Evolutionary conservation across 2,113 vertebrate species (phyloP).

Genomic region (Nycticebus coucang): DNA sequence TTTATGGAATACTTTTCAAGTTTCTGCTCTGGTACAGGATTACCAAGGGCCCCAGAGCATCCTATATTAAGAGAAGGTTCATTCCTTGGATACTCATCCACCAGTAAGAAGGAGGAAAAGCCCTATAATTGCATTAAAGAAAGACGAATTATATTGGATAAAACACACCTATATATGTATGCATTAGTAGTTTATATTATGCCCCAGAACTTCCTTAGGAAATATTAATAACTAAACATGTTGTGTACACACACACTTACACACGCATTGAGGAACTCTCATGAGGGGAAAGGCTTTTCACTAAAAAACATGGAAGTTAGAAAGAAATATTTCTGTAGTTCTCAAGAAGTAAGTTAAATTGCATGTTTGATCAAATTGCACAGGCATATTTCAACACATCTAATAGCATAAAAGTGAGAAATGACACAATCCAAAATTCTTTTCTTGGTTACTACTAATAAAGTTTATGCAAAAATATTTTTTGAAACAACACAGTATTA

Average conservation of each 20-base stretch:
- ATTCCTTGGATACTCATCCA: not conserved
- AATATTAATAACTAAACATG: not conserved
- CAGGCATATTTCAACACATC: not conserved
- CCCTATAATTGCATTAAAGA: not conserved
- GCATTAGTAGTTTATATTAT: not conserved
- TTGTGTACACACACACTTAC: not conserved
- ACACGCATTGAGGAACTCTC: not conserved
- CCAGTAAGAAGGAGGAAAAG: not conserved
- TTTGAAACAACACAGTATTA: not conserved
- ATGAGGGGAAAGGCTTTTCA: not conserved
- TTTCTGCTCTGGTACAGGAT: not conserved
- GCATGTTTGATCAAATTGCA: not conserved
- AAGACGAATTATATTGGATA: not conserved
- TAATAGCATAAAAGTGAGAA: conserved; percentile 25
- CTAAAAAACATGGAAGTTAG: not conserved
- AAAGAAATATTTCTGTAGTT: not conserved
- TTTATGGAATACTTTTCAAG: not conserved
- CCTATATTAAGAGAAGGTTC: not conserved
- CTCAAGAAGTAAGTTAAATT: conserved; percentile 13
- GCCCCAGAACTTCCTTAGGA: not conserved
- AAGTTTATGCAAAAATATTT: not conserved
- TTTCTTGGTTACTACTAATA: not conserved
- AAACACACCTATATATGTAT: not conserved
- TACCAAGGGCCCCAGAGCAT: not conserved
- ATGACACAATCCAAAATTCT: not conserved